A percentile compares a stretch with the other conserved stretches of the same genome.
phyloP scores from a whole-genome alignment of 2,888 invertebrate genomes.

The Nipponacmea schrenckii region DNA sequence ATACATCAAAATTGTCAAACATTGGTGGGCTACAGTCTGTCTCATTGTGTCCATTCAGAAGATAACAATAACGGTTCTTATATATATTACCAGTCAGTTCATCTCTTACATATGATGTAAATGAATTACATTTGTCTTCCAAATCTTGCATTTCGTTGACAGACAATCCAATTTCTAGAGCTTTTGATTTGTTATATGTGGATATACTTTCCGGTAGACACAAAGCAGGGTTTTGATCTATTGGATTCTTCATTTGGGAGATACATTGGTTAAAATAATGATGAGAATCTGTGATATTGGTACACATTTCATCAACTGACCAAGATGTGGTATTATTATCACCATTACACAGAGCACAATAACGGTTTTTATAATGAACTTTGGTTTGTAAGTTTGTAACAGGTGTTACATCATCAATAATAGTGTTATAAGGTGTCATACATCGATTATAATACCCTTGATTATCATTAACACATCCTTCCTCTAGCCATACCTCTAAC shows the following conservation, averaged over 20 bases:
- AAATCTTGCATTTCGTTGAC: background rate
- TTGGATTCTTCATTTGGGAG: background rate
- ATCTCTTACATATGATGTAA: background rate
- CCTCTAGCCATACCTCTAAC: background rate
- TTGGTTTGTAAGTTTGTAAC: slow-evolving; percentile 9
- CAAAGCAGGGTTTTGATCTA: background rate
- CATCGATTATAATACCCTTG: background rate
- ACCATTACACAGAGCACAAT: slow-evolving; percentile 12
- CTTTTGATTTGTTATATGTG: background rate
- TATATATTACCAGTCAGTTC: background rate
- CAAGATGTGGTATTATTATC: background rate
- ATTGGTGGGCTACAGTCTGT: background rate
- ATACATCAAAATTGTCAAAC: background rate
- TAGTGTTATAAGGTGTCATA: background rate
- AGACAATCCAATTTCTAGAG: background rate
- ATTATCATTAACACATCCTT: background rate
- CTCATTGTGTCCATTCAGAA: background rate
- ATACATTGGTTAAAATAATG: background rate
- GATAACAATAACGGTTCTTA: background rate
- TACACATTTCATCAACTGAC: background rate
- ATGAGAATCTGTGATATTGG: background rate
- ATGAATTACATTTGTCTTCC: background rate
- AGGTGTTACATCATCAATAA: background rate
- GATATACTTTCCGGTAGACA: background rate
- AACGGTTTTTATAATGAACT: slow-evolving; percentile 12